Evolutionary conservation across 2,797 vertebrate species (phyloP).

Genomic region (Rhinella marina): DNA sequence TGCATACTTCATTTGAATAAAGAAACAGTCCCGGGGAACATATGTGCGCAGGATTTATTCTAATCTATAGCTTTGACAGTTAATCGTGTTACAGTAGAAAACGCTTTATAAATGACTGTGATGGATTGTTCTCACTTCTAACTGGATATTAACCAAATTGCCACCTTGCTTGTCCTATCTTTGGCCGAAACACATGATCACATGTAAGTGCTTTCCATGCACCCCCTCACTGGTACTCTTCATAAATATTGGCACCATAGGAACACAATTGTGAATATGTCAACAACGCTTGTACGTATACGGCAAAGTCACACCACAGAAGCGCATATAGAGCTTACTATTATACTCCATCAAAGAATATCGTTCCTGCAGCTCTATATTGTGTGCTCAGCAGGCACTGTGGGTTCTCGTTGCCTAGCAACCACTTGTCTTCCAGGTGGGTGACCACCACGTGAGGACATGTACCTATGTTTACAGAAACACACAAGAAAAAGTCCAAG

Average conservation of each 20-base stretch:
- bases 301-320: not conserved
- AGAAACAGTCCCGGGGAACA: conserved; percentile 46
- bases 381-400: too few species aligned
- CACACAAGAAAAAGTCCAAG: too few species aligned
- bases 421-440: too few species aligned
- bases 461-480: too few species aligned
- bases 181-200: not conserved
- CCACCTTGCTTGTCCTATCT: not conserved
- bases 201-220: not conserved
- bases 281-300: too few species aligned
- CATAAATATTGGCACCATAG: not conserved
- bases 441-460: too few species aligned
- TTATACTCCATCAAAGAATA: too few species aligned
- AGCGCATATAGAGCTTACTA: too few species aligned
- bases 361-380: too few species aligned
- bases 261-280: not conserved
- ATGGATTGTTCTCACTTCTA: conserved; percentile 37
- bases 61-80: conserved; percentile 57
- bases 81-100: conserved; percentile 56
- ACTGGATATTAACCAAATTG: conserved; percentile 25
- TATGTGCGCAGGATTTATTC: conserved; percentile 60
- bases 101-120: conserved; percentile 47
- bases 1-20: conserved; percentile 46
- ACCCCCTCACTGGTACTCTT: not conserved
- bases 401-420: too few species aligned